These are phyloP conservation scores for Apodemus sylvaticus DNA, from an alignment of 2,113 vertebrate species.

Conservation along the genomic window DNA sequence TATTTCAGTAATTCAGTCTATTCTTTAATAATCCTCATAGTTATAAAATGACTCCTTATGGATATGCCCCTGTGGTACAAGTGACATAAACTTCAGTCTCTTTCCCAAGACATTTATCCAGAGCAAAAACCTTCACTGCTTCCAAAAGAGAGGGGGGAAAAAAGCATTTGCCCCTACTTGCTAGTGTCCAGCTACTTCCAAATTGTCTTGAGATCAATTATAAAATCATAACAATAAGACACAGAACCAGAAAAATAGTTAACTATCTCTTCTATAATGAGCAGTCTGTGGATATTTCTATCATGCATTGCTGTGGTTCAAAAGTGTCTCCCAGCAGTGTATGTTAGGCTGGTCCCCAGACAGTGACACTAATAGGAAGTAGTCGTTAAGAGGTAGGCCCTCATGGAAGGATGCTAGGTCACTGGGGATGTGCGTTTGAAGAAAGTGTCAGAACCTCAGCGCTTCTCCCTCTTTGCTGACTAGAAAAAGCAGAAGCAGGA, in stretches of 20 bases:
- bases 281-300: background rate
- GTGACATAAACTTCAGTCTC: background rate
- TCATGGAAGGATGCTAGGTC: background rate
- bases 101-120: background rate
- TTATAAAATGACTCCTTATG: background rate
- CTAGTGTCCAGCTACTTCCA: background rate
- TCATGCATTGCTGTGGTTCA: background rate
- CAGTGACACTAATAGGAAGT: background rate
- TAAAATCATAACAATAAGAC: background rate
- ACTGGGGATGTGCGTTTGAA: background rate
- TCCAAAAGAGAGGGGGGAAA: background rate
- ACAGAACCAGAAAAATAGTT: background rate
- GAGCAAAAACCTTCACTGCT: background rate
- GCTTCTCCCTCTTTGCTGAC: background rate
- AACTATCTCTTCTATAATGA: background rate
- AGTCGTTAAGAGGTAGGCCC: background rate
- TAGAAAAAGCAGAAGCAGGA: background rate
- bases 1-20: background rate
- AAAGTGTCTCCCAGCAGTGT: too few relatives aligned
- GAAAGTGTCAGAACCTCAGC: background rate
- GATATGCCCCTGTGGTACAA: background rate
- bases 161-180: background rate
- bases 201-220: slow-evolving; percentile 3
- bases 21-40: background rate
- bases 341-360: background rate